These are phyloP conservation scores for Nothobranchius furzeri DNA, from an alignment of 2,113 vertebrate genomes.

Conservation along the genomic window DNA sequence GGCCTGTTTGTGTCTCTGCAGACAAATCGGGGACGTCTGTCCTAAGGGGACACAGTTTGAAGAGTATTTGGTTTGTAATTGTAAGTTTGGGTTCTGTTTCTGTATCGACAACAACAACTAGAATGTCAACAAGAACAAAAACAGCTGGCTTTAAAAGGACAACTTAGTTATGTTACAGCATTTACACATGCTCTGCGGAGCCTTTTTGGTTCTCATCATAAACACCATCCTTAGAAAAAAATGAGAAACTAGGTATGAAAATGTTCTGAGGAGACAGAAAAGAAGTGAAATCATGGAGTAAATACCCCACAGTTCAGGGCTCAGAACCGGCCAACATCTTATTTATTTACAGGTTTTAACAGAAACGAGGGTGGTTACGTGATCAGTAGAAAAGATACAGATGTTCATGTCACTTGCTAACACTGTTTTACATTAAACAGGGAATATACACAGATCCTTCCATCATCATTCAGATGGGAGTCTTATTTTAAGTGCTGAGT, in stretches of 20 bases:
- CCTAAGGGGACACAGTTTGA: background rate
- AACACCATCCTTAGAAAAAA: conserved; percentile 47
- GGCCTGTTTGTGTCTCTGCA: conserved; percentile 11
- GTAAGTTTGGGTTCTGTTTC: conserved; percentile 3
- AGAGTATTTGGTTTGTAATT: conserved; percentile 40
- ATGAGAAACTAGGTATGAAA: conserved; percentile 22
- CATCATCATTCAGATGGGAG: background rate
- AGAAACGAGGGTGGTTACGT: conserved; percentile 5
- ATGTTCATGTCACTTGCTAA: conserved; percentile 21
- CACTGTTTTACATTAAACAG: conserved; percentile 7
- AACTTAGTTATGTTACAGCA: conserved; percentile 60
- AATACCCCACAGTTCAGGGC: conserved; percentile 14
- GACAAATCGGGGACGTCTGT: conserved; percentile 18
- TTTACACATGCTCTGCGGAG: conserved; percentile 54
- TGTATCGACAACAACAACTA: conserved; percentile 29
- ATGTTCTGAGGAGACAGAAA: conserved; percentile 24
- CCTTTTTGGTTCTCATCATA: conserved; percentile 31
- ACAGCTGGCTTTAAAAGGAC: conserved; percentile 37
- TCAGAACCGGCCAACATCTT: conserved; percentile 14
- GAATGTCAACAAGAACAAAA: conserved; percentile 7
- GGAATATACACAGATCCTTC: conserved; percentile 12
- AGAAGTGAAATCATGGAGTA: conserved; percentile 41
- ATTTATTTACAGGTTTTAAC: conserved; percentile 13
- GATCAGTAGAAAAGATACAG: conserved; percentile 15
- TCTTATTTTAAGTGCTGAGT: conserved; percentile 33